Percentiles rank a stretch among this genome's conserved stretches.
These are phyloP conservation scores for Eunapius fragilis DNA, from an alignment of 37 sponge, comb jelly and placozoan species.

Conservation along the genomic window DNA sequence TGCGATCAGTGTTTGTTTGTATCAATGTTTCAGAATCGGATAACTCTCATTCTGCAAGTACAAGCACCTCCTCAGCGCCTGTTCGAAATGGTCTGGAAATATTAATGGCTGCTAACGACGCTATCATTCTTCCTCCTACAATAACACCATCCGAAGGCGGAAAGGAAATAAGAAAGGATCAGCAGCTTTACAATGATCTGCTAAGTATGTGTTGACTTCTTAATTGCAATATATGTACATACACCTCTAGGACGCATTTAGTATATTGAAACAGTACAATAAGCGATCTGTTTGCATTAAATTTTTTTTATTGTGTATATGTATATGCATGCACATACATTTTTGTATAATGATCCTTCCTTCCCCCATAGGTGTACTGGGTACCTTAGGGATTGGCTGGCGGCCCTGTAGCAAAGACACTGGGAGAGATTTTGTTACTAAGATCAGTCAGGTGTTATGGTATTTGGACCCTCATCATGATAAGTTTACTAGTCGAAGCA, in stretches of 20 bases:
- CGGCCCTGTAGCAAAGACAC: neutral
- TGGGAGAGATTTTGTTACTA: conserved; percentile 5
- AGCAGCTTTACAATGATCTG: neutral
- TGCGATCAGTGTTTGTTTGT: too few species aligned
- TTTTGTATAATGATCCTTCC: too few species aligned
- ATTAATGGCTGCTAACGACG: neutral
- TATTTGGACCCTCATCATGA: conserved; percentile 33
- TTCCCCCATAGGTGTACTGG: too few species aligned
- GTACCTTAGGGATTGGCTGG: conserved; percentile 12
- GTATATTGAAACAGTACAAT: neutral
- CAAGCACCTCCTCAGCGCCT: neutral
- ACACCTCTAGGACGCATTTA: neutral
- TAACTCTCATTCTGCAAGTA: too few species aligned
- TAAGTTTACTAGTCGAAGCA: neutral
- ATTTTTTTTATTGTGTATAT: too few species aligned
- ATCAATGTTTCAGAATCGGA: too few species aligned
- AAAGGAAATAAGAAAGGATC: neutral
- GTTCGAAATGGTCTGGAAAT: neutral
- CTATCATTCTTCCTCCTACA: neutral
- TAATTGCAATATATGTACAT: neutral
- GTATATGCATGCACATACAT: too few species aligned
- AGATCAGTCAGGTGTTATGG: conserved; percentile 12
- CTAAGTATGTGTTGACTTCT: neutral
- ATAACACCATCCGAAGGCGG: neutral
- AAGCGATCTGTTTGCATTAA: too few species aligned